phyloP scores from a whole-genome alignment of 1,140 invertebrate species.

The Spodoptera frugiperda region DNA sequence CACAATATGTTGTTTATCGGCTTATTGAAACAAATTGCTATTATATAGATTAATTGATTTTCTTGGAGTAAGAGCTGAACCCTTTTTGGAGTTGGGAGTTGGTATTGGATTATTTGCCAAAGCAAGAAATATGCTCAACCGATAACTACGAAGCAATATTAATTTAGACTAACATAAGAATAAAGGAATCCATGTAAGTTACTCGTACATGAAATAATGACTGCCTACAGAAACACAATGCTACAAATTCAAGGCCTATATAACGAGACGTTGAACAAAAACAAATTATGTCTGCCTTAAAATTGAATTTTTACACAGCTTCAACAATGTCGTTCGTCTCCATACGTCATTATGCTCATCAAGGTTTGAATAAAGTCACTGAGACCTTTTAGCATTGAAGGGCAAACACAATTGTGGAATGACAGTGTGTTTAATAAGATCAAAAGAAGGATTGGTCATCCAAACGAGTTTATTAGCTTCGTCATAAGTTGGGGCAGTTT shows the following conservation, averaged over 20 bases:
- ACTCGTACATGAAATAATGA: constrained; percentile 7
- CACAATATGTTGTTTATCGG: not conserved
- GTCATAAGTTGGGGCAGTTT: not conserved
- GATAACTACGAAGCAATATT: not conserved
- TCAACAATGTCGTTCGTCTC: constrained; percentile 15
- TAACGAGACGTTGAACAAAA: constrained; percentile 9
- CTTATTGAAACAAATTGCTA: not conserved
- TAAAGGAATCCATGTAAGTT: not conserved
- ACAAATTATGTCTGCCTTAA: constrained; percentile 2
- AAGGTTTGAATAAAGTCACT: constrained; percentile 36
- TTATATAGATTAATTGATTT: too few species aligned
- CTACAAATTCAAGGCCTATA: constrained; percentile 4
- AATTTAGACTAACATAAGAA: constrained; percentile 18
- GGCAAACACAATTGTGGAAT: constrained; percentile 36
- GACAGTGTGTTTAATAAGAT: constrained; percentile 29
- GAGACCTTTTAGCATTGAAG: constrained; percentile 31
- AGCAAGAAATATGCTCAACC: too few species aligned
- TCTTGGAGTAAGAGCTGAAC: too few species aligned
- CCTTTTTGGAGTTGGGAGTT: too few species aligned
- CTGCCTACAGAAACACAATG: constrained; percentile 21
- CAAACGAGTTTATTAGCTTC: constrained; percentile 23
- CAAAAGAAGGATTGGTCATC: constrained; percentile 19
- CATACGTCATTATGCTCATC: constrained; percentile 9
- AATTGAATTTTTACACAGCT: constrained; percentile 11
- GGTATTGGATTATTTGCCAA: too few species aligned